phyloP scores from a whole-genome alignment of 2,113 vertebrate genomes.

The Carlito syrichta region DNA sequence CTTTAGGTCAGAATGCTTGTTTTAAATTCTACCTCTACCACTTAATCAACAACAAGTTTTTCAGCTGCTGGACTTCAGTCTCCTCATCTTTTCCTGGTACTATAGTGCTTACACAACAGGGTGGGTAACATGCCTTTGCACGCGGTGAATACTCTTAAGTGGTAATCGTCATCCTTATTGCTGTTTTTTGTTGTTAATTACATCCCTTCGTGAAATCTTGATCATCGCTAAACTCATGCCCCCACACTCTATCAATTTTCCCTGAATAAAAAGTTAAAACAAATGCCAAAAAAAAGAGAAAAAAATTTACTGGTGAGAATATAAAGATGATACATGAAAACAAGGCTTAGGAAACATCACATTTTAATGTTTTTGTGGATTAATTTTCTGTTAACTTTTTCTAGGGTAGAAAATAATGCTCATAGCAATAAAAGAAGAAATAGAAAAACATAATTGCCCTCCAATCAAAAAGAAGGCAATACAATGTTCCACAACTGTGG shows the following conservation, averaged over 20 bases:
- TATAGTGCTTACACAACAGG: rapidly evolving
- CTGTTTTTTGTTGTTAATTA: background rate
- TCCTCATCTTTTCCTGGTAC: background rate
- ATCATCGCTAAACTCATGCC: background rate
- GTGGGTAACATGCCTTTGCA: rapidly evolving
- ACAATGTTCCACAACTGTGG: background rate
- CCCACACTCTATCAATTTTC: background rate
- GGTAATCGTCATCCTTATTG: background rate
- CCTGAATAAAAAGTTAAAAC: background rate
- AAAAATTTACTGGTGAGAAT: background rate
- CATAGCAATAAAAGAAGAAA: slow-evolving; percentile 33
- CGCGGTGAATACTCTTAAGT: rapidly evolving
- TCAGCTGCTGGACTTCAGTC: background rate
- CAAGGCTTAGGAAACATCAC: background rate
- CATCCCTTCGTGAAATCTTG: background rate
- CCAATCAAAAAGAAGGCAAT: background rate
- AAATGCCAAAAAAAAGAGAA: background rate
- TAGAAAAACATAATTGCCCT: background rate
- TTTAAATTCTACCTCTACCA: background rate
- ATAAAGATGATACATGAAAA: slow-evolving; percentile 27
- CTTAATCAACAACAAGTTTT: background rate
- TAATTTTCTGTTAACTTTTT: slow-evolving; percentile 51
- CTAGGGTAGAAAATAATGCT: background rate
- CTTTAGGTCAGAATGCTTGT: background rate
- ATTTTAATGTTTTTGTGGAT: slow-evolving; percentile 39